phyloP scores from a whole-genome alignment of 2,113 vertebrate genomes.

The Ascaphus truei region DNA sequence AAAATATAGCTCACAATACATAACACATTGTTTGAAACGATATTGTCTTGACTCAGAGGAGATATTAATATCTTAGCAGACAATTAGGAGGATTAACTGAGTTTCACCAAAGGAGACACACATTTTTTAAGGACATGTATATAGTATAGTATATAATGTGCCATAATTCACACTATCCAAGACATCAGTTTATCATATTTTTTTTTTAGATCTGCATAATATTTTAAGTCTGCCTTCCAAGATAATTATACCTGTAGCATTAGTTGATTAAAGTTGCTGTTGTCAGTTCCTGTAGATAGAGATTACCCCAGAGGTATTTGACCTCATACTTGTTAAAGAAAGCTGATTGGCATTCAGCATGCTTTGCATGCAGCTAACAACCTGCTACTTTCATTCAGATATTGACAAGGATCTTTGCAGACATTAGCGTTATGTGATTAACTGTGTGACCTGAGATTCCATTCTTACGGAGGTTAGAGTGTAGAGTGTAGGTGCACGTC shows the following conservation, averaged over 20 bases:
- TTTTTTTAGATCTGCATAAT: not conserved
- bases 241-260: constrained; percentile 24
- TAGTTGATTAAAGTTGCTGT: constrained; percentile 28
- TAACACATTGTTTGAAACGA: not conserved
- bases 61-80: not conserved
- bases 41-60: not conserved
- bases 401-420: constrained; percentile 8
- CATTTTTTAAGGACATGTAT: not conserved
- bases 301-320: constrained; percentile 19
- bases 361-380: constrained; percentile 14
- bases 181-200: not conserved
- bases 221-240: not conserved
- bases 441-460: constrained; percentile 2
- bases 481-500: not conserved
- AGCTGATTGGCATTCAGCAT: constrained; percentile 20
- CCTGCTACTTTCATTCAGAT: constrained; percentile 5
- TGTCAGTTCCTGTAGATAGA: constrained; percentile 20
- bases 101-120: not conserved
- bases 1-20: not conserved
- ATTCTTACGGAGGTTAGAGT: not conserved
- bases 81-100: constrained; percentile 11
- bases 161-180: not conserved
- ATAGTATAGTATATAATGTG: not conserved
- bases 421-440: constrained; percentile 13
- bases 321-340: constrained; percentile 28